Conservation (phyloP, 2,797 vertebrate genomes). For the Scolopax bukidnonensis region DNA sequence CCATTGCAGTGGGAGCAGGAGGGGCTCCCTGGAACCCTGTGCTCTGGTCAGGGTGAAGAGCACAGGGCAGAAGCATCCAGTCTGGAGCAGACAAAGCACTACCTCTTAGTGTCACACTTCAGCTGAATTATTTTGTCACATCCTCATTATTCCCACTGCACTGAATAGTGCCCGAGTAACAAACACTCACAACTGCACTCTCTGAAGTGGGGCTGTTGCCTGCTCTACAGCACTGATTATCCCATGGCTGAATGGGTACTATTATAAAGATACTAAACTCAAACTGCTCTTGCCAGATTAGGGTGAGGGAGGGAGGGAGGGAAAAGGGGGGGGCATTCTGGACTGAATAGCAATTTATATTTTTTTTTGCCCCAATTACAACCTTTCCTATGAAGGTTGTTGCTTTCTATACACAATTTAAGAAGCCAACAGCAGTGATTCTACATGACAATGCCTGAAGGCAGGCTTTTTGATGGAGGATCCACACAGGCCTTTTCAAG, state of each 20-base stretch:
- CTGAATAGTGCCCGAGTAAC: background rate
- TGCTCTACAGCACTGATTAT: background rate
- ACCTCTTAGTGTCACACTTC: rapidly evolving
- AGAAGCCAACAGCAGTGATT: slow-evolving; percentile 13
- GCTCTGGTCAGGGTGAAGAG: background rate
- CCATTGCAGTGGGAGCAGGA: background rate
- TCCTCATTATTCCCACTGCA: background rate
- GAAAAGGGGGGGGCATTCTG: background rate
- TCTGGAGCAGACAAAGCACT: background rate
- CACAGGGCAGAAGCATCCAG: rapidly evolving
- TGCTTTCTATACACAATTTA: background rate
- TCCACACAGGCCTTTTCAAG: slow-evolving; percentile 15
- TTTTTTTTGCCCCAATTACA: background rate
- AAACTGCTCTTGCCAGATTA: background rate
- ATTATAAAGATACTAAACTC: background rate
- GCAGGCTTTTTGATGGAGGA: slow-evolving; percentile 5
- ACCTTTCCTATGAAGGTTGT: background rate
- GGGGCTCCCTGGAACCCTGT: rapidly evolving
- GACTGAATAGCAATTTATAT: background rate
- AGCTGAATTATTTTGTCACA: background rate
- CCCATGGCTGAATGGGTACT: background rate
- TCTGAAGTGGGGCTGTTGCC: background rate
- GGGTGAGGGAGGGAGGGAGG: no score
- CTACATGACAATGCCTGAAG: slow-evolving; percentile 55
- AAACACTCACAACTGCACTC: background rate